These are phyloP conservation scores for Pogoniulus pusillus DNA, from an alignment of 2,797 vertebrate species.

Conservation along the genomic window DNA sequence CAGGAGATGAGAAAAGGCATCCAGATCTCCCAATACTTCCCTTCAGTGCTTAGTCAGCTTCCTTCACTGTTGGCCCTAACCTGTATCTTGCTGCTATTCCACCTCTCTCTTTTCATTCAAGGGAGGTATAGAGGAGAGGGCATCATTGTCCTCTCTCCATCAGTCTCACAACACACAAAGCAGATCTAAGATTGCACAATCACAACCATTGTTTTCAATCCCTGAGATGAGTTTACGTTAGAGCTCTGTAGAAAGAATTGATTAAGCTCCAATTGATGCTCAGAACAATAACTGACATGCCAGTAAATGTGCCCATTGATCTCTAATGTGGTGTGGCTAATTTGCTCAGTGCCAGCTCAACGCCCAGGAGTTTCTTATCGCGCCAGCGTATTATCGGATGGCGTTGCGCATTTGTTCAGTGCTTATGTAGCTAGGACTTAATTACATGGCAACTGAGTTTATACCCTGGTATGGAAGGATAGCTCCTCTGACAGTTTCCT, in stretches of 20 bases:
- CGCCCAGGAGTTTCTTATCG: neutral
- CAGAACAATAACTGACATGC: neutral
- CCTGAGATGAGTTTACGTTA: neutral
- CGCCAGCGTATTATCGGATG: slow-evolving; percentile 19
- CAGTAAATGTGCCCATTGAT: slow-evolving; percentile 31
- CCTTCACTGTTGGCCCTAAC: neutral
- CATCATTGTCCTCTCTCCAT: neutral
- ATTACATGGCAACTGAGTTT: slow-evolving; percentile 31
- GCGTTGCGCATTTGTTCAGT: slow-evolving; percentile 5
- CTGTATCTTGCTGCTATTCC: neutral
- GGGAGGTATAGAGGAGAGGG: neutral
- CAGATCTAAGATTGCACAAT: neutral
- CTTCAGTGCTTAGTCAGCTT: neutral
- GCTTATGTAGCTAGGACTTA: slow-evolving; percentile 26
- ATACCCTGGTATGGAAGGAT: neutral
- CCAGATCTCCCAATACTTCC: neutral
- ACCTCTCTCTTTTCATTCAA: neutral
- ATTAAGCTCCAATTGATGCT: slow-evolving; percentile 26
- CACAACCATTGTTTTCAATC: neutral
- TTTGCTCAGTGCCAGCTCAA: slow-evolving; percentile 41
- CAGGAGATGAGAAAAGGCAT: neutral
- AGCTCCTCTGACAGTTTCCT: slow-evolving; percentile 11
- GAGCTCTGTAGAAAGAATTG: slow-evolving; percentile 31
- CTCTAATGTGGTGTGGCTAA: slow-evolving; percentile 49
- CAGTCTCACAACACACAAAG: neutral